Base-by-base conservation (phyloP, 1,140 invertebrate species). In the Batillaria attramentaria region DNA sequence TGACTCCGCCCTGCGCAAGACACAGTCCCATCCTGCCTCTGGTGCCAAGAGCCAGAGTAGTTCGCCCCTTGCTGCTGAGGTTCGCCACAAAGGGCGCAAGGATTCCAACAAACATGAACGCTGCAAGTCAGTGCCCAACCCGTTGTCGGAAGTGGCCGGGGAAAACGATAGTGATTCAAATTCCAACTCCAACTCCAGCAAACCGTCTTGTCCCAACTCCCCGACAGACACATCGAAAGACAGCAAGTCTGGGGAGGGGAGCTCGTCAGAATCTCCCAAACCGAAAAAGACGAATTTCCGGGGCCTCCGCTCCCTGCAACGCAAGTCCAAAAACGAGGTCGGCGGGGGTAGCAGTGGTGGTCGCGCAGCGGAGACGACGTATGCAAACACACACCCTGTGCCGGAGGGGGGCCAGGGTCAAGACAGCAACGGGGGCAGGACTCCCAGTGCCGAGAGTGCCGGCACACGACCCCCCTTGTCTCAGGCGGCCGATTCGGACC, bases 251-350 rank as follows among this genome's bases (percentile, higher is more conserved):
- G 72, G 50, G 76, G 54, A 70, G 24, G 24, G 35, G 31, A 28
- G 46, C 60, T 16, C 46, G 70, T 81, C 84, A 77, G 77, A 78
- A 39, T 86, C 85, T 35, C 87, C 88, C 65, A 90, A 89, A 81
- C 86, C 87, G 41, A 88, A 89, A 79, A 84, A 84, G 81, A 84
- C 81, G n/a, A 85, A 94, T 82, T 91, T 94, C 83, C 93, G 93
- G 81, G 93, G 93, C 84, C 93, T 94, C 87, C 90, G 91, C 86
- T 93, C 93, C 5, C 87, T 94, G 46, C 78, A 79, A 24, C 90
- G 92, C 72, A 88, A 89, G 82, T 89, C 90, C 83, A 88, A 88
- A 84, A 83, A 78, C 82, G 85, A 87, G 37, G 79, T 78, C 43
- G 73, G 60, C 39, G 42, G 43, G 31, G 78, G 68, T 57, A 54